Conservation (phyloP, 2,797 vertebrate genomes). For the Gymnocypris eckloni region DNA sequence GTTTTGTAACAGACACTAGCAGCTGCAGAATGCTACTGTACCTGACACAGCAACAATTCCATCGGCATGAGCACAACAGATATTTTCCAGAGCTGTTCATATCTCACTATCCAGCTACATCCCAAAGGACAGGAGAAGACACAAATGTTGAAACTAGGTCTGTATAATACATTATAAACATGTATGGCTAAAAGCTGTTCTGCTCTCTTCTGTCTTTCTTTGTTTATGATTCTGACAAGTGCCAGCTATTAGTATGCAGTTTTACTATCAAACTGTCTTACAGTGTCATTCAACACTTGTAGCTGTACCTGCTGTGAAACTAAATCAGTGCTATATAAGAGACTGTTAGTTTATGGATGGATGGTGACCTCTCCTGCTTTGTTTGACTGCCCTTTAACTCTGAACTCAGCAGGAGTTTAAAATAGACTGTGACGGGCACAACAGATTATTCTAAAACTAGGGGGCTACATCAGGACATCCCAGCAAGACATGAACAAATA, state of each 20-base stretch:
- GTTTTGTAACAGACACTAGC: constrained; percentile 26
- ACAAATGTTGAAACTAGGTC: constrained; percentile 1
- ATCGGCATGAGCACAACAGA: constrained; percentile 21
- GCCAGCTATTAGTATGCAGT: constrained; percentile 9
- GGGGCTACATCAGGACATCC: constrained; percentile 17
- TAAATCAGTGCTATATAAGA: constrained; percentile 18
- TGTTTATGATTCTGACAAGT: constrained; percentile 25
- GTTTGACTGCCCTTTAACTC: constrained; percentile 25
- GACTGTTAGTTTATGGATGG: constrained; percentile 9
- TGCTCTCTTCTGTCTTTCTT: constrained; percentile 8
- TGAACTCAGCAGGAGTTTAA: constrained; percentile 19
- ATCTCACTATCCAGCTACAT: constrained; percentile 18
- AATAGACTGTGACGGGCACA: not conserved
- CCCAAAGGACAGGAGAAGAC: not conserved
- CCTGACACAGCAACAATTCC: constrained; percentile 21
- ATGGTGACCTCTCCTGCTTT: constrained; percentile 13
- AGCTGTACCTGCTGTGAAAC: constrained; percentile 20
- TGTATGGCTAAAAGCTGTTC: constrained; percentile 8
- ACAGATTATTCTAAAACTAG: constrained; percentile 17
- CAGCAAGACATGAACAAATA: constrained; percentile 26
- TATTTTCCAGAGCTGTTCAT: constrained; percentile 24
- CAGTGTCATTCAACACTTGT: not conserved
- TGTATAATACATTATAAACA: constrained; percentile 14
- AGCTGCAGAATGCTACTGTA: constrained; percentile 43
- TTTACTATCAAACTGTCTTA: constrained; percentile 8